phyloP scores from a whole-genome alignment of 2,888 invertebrate species.

The Mechanitis mazaeus region DNA sequence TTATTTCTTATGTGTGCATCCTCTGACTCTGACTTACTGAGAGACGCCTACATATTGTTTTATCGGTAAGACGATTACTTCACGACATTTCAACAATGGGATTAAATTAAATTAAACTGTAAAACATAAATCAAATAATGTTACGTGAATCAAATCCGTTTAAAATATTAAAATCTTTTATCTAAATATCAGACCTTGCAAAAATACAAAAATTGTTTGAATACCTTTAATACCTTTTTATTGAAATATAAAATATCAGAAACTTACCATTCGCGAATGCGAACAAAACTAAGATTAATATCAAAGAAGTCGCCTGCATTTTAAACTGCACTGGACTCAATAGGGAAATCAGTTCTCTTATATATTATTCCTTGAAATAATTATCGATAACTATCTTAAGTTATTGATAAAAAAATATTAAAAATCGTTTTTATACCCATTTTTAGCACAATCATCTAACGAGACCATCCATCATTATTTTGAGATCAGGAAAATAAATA shows the following conservation, averaged over 20 bases:
- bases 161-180: too few relatives aligned
- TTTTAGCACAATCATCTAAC: not conserved
- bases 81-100: too few relatives aligned
- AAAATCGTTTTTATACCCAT: not conserved
- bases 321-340: not conserved
- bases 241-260: not conserved
- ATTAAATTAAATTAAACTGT: too few relatives aligned
- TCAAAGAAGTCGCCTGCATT: not conserved
- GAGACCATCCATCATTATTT: not conserved
- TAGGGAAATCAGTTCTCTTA: not conserved
- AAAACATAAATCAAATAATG: too few relatives aligned
- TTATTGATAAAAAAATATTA: constrained; percentile 2
- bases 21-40: too few relatives aligned
- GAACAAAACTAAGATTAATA: not conserved
- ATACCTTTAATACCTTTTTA: too few relatives aligned
- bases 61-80: too few relatives aligned
- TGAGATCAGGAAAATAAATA: not conserved
- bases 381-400: constrained; percentile 13
- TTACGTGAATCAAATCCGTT: too few relatives aligned
- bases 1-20: too few relatives aligned
- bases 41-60: too few relatives aligned
- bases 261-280: not conserved
- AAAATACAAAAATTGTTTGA: too few relatives aligned
- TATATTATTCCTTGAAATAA: constrained; percentile 14
- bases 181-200: not conserved